Percentiles rank a stretch among this genome's conserved stretches.
These are phyloP conservation scores for Antheraea yamamai DNA, from an alignment of 2,888 invertebrate genomes.

Conservation along the genomic window DNA sequence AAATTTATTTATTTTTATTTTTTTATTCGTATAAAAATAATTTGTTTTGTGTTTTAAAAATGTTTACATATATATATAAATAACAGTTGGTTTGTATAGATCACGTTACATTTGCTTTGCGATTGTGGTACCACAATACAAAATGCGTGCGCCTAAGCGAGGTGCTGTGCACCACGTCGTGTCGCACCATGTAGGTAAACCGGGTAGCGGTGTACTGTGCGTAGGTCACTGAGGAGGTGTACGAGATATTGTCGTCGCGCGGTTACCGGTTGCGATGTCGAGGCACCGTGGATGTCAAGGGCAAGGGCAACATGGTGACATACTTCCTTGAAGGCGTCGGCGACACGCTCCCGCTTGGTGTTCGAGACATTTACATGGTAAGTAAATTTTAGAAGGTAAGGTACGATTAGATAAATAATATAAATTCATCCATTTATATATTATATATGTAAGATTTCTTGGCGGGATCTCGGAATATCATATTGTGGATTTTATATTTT, in stretches of 20 bases:
- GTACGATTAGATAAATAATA: neutral
- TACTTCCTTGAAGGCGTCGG: constrained; percentile 87
- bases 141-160: neutral
- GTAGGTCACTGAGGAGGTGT: constrained; percentile 94
- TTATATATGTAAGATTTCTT: too few species aligned
- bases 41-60: neutral
- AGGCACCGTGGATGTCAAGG: constrained; percentile 95
- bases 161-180: neutral
- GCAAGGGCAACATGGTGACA: constrained; percentile 97
- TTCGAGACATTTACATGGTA: constrained; percentile 16
- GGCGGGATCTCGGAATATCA: too few species aligned
- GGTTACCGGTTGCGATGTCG: constrained; percentile 93
- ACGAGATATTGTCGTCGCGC: constrained; percentile 88
- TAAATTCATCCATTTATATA: too few species aligned
- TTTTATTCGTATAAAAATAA: neutral
- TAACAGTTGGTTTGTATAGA: neutral
- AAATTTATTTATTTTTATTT: neutral
- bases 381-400: neutral
- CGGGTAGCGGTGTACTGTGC: constrained; percentile 34
- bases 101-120: constrained; percentile 32
- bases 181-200: constrained; percentile 18
- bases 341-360: constrained; percentile 37
- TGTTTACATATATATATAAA: neutral
- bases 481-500: too few species aligned
- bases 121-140: constrained; percentile 61